Evolutionary conservation across 37 sponge, comb jelly and placozoan species (phyloP), one percentile per base, ranked within the genome.

Genomic region (Beroe forskalii): DNA sequence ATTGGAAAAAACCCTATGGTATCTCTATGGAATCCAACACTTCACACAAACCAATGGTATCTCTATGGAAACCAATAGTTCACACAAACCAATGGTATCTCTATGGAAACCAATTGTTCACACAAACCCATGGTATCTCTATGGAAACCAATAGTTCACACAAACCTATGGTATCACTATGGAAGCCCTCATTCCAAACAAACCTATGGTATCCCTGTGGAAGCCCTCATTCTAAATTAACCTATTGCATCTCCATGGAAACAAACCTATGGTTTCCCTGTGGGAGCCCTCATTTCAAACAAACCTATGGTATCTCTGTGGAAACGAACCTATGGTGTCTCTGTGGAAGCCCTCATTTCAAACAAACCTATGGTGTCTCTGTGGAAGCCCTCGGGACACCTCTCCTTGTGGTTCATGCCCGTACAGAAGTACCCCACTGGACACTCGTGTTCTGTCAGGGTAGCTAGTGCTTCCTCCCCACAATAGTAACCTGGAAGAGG

Each of bases 341-440:
- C 31, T 64, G 25, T 64, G 66, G 66, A 30, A 64, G 6, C 31
- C 25, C 31, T 22, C 66, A 48, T 12, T 12, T 48, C 55, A 6
- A 48, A 41, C 86, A 44, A 14, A 80, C 86, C 86, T 35, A 80
- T 38, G n/a, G n/a, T 12, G 31, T 44, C 30, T 37, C 86, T 80
- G 25, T 33, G 28, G 30, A 80, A 80, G 0, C 86, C 86, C 14
- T 23, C 55, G 42, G 55, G 44, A 42, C 86, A 80, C 30, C 86
- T 41, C 25, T n/a, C 55, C 12, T 33, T 80, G 4, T 80, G 25
- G 55, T 44, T 80, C 55, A 41, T 44, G 25, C 86, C 86, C n/a
- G 86, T 39, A 80, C 86, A 80, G 55, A 28, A 80, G 35, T 44
- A 37, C 0, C 86, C 86, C n/a, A 80, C 55, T 23, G 86, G 86